A percentile compares a stretch with the other conserved stretches of the same genome.
These are phyloP conservation scores for Amphipoea oculea DNA, from an alignment of 2,888 invertebrate species.

Conservation along the genomic window DNA sequence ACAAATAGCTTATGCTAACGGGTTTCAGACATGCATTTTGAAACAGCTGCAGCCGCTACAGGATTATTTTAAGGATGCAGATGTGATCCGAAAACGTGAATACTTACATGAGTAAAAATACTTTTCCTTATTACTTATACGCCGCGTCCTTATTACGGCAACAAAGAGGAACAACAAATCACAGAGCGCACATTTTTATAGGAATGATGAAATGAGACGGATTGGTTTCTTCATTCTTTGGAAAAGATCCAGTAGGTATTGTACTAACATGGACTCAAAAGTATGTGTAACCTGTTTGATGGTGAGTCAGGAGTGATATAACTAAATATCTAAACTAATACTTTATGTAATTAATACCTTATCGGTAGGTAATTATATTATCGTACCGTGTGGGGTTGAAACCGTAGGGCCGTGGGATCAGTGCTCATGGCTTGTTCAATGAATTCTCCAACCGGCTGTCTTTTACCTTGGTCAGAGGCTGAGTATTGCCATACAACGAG, in stretches of 20 bases:
- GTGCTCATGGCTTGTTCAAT: too few species aligned
- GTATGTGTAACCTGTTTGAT: slow-evolving; percentile 1
- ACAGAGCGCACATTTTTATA: background rate
- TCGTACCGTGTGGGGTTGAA: too few species aligned
- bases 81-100: slow-evolving; percentile 4
- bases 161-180: background rate
- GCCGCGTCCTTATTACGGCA: background rate
- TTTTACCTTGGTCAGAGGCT: too few species aligned
- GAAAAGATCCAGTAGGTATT: background rate
- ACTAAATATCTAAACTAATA: too few species aligned
- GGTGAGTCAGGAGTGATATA: background rate
- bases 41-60: background rate
- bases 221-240: background rate
- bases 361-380: too few species aligned
- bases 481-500: too few species aligned
- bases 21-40: background rate
- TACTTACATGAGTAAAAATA: slow-evolving; percentile 14
- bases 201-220: background rate
- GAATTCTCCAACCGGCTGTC: too few species aligned
- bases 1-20: background rate
- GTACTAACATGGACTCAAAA: background rate
- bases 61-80: slow-evolving; percentile 19
- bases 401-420: too few species aligned
- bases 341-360: too few species aligned
- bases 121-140: slow-evolving; percentile 10